These are phyloP conservation scores for Arge pagana DNA, from an alignment of 2,888 invertebrate genomes.

Conservation along the genomic window DNA sequence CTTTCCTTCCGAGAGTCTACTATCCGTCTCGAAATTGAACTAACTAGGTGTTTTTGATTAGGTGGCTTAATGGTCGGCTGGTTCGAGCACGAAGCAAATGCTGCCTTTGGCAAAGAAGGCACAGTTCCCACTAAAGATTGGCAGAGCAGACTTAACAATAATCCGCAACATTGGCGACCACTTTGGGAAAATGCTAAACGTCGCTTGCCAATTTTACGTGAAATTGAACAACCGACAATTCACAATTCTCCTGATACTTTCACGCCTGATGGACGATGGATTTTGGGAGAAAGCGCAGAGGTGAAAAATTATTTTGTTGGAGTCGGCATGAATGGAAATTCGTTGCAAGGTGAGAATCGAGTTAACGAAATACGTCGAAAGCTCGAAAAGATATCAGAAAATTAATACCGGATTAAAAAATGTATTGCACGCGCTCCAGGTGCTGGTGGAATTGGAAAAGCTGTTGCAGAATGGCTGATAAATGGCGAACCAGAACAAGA, in stretches of 20 bases:
- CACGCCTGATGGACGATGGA: slow-evolving; percentile 73
- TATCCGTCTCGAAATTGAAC: background rate
- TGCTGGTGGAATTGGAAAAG: slow-evolving; percentile 73
- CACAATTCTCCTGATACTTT: slow-evolving; percentile 73
- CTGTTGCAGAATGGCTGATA: slow-evolving; percentile 71
- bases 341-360: slow-evolving; percentile 61
- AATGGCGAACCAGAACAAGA: slow-evolving; percentile 68
- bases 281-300: slow-evolving; percentile 71
- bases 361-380: background rate
- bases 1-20: background rate
- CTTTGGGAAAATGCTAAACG: slow-evolving; percentile 62
- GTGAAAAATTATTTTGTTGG: slow-evolving; percentile 75
- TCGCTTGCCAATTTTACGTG: slow-evolving; percentile 64
- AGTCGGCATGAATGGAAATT: slow-evolving; percentile 73
- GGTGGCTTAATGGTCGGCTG: slow-evolving; percentile 67
- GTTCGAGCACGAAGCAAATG: slow-evolving; percentile 69
- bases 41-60: slow-evolving; percentile 18
- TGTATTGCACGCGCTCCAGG: slow-evolving; percentile 44
- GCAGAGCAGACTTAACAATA: slow-evolving; percentile 61
- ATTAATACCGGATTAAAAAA: background rate
- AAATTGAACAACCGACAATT: slow-evolving; percentile 61
- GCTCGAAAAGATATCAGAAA: background rate
- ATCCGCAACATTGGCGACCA: slow-evolving; percentile 66
- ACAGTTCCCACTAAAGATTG: slow-evolving; percentile 58
- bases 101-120: slow-evolving; percentile 62